These are phyloP conservation scores for Lasiurus cinereus DNA, from an alignment of 2,113 vertebrate species.

Conservation along the genomic window DNA sequence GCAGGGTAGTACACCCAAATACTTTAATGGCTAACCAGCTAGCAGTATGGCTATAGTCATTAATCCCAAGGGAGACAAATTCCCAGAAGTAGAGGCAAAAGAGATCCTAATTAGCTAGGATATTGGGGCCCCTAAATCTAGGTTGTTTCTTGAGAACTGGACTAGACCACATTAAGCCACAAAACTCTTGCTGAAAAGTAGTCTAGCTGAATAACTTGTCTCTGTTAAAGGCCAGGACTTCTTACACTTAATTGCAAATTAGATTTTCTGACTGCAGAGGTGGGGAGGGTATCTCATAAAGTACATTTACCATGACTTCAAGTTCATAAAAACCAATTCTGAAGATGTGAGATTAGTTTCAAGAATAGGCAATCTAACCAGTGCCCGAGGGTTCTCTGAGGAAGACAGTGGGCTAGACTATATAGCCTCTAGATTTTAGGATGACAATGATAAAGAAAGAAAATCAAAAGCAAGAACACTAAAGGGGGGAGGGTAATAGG, in stretches of 20 bases:
- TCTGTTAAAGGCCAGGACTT: neutral
- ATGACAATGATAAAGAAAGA: neutral
- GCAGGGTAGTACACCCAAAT: neutral
- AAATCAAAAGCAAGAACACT: neutral
- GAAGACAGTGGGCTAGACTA: neutral
- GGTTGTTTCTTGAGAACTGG: neutral
- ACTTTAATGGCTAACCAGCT: slow-evolving; percentile 57
- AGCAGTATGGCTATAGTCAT: slow-evolving; percentile 15
- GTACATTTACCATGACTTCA: neutral
- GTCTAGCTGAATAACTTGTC: neutral
- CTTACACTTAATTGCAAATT: slow-evolving; percentile 15
- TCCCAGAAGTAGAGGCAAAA: neutral
- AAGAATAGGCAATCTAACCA: neutral
- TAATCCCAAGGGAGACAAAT: slow-evolving; percentile 47
- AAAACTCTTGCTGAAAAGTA: neutral
- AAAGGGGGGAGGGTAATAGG: neutral
- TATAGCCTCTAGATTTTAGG: neutral
- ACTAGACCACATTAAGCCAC: neutral
- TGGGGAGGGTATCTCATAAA: neutral
- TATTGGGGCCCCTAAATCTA: neutral
- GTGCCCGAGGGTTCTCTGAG: neutral
- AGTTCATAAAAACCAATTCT: neutral
- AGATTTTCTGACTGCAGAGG: neutral
- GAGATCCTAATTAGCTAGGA: neutral
- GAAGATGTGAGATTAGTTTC: slow-evolving; percentile 1